These are phyloP conservation scores for Tetraodon nigroviridis DNA, from an alignment of 2,113 vertebrate species.

Conservation along the genomic window DNA sequence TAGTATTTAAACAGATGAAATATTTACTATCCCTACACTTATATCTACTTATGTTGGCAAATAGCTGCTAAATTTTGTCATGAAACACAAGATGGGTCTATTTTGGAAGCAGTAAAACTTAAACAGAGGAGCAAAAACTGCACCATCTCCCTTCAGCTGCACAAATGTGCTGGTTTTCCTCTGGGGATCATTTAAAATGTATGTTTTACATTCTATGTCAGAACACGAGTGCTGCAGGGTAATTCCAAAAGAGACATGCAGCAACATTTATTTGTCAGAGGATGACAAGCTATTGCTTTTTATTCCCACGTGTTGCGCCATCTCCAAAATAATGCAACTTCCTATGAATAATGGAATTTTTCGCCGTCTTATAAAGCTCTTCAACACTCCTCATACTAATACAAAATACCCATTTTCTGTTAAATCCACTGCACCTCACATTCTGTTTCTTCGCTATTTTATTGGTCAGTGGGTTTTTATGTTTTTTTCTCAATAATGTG, in stretches of 20 bases:
- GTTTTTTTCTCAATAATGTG: no score
- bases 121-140: background rate
- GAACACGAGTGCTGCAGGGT: background rate
- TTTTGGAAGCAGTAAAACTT: no score
- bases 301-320: background rate
- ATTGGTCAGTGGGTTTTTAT: no score
- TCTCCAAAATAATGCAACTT: background rate
- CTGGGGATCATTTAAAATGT: background rate
- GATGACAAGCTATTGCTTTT: background rate
- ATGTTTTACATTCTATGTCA: background rate
- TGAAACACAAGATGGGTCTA: no score
- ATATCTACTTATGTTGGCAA: no score
- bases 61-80: no score
- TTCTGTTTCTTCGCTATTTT: no score
- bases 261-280: background rate
- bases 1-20: no score
- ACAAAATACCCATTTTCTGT: no score
- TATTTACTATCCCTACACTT: no score
- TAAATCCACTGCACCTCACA: no score
- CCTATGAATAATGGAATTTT: background rate
- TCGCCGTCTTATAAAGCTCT: background rate
- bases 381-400: background rate
- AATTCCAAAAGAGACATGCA: background rate
- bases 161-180: background rate
- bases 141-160: background rate